Evolutionary conservation across 2,888 invertebrate genomes (phyloP), one percentile per base, ranked within the genome.

Genomic region (Nezara viridula): DNA sequence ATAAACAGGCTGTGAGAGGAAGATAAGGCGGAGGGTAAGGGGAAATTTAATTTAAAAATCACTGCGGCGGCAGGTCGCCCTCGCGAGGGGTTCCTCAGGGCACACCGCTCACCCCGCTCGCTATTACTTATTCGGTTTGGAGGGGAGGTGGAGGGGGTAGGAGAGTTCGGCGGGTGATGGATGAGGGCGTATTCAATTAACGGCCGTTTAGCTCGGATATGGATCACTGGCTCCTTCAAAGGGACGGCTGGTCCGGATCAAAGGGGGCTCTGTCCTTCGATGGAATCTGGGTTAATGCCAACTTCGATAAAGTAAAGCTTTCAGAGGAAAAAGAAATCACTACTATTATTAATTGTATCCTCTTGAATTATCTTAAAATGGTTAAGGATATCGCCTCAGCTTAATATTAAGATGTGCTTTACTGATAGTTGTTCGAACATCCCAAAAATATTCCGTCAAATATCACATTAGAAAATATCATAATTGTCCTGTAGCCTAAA

Each of bases 1-100:
- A 81, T 81, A 81, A 81, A 81, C 81, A 81, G 66, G 81, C 81
- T 81, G 81, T 44, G 81, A 5, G 21, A 81, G 81, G 81, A n/a
- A 81, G 81, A 81, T 81, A 81, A 40, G 81, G 14, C n/a, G n/a
- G 47, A 77, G 44, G 81, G 81, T 9, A n/a, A 1, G 10, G 81
- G 81, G 12, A 16, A 47, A 81, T 81, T 81, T 81, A 81, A 81
- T 81, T 81, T 81, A 81, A 47, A 81, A 81, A 81, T 81, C 81
- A 81, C 44, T 81, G 21, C 81, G 44, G 81, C 81, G 44, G 81
- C 32, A 73, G 66, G 66, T 73, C 27, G 16, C 60, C 55, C n/a
- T 55, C 14, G 60, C 4, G 37, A 21, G 32, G 81, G 44, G 77
- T 81, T 44, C 44, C 81, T 44, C 81, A 47, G 37, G 81, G 81